Evolutionary conservation across 2,113 vertebrate species (phyloP), one percentile per base, ranked within the genome.

Genomic region (Promerops cafer): DNA sequence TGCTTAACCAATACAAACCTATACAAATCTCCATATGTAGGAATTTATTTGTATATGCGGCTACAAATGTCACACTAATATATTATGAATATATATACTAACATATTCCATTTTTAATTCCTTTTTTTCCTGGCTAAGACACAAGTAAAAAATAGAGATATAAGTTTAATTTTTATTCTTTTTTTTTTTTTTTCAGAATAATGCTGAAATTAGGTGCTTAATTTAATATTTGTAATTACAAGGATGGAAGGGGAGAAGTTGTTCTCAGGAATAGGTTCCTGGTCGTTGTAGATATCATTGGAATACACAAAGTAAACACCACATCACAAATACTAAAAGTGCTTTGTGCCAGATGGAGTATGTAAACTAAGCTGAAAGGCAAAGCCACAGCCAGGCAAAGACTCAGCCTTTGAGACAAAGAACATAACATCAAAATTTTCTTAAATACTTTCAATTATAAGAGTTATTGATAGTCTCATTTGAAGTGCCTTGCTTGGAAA

Each of bases 111-210:
- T n/a, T 93, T 94, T 80, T 60, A 94, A 91, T 57, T 49, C 16
- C 17, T 66, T 90, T 70, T 79, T 57, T 78, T 87, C 92, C 47
- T 85, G 66, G 14, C 16, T 65, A 93, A 79, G 30, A 57, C 15
- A 96, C 59, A 90, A 76, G 28, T 96, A 94, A 96, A 94, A 84
- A 92, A n/a, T 37, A 93, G 61, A 96, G 26, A 39, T 79, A 33
- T 90, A 78, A 90, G 52, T 83, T 88, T 14, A 27, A 27, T 63
- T 53, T 45, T 63, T 95, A 94, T 70, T 96, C 44, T 11, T 30
- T 90, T 72, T 28, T 5, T 1, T 6, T 93, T 90, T 84, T 85
- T 83, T 91, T 71, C 68, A 59, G 35, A 89, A 83, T 82, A 63
- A 92, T 95, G 47, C 60, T n/a, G n/a, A n/a, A n/a, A 75, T 57